Base-by-base conservation (phyloP, 2,888 invertebrate genomes). In the Pammene fasciana region DNA sequence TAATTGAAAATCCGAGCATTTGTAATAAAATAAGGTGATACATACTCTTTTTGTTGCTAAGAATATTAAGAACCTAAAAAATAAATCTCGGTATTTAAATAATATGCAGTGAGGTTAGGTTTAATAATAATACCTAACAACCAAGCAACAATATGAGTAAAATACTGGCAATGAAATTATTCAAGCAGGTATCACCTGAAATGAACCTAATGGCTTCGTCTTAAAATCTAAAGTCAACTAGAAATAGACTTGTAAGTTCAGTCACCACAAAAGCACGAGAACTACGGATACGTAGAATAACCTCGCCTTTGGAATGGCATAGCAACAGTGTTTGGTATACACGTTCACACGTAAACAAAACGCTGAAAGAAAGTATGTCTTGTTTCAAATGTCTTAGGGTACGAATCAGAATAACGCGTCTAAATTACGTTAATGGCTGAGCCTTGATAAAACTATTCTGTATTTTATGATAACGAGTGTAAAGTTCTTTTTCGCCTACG, bases 221-320 rank as follows among this genome's bases (percentile, higher is more conserved):
- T 13, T 34, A 9, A 48, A 57, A 48, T 26, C 11, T 7, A 50
- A 38, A 26, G 26, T 66, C 18, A 13, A 9, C 3, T 14, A 57
- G 41, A 48, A 50, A 10, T n/a, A 9, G 48, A 41, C 38, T 10
- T 48, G 57, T 48, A 45, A 36, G 60, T 60, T 54, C 43, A 60
- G 68, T 52, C 68, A 57, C 64, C 64, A 50, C 64, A 68, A 64
- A 68, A 57, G 56, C 64, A 43, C 50, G 56, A 57, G 67, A 57
- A 64, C 62, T 57, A 57, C 62, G 68, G 62, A 64, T 57, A 64
- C 61, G 62, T 62, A 38, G 61, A 70, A 66, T 70, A 70, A 70
- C 66, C 70, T 60, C 41, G 66, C 57, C 57, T 65, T 64, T 64
- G 52, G 57, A 56, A 67, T 61, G 43, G 68, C 64, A 57, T 68